Base-by-base conservation (phyloP, 2,888 invertebrate genomes). In the Tillus elongatus region DNA sequence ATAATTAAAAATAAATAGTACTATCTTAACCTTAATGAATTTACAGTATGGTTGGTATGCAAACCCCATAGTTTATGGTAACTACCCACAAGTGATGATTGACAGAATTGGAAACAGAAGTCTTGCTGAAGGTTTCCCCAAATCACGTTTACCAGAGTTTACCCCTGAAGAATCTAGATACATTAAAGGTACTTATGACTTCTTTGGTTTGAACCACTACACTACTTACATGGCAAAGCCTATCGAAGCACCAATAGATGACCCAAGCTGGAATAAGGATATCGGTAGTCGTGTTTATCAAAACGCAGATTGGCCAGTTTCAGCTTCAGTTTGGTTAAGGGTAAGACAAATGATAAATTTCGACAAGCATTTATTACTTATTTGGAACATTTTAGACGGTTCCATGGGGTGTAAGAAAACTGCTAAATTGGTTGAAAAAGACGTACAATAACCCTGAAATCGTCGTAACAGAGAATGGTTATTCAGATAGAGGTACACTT, bases 141-240 rank as follows among this genome's bases (percentile, higher is more conserved):
- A n/a, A 19, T 79, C 82, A 1, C 71, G 81, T 6, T 65, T 83
- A 2, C 81, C 82, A 0, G 54, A 52, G 39, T 79, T 82, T 52
- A 76, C 75, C 1, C 27, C 52, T 0, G 67, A 74, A 13, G 81
- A 84, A 65, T 66, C 80, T 4, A 56, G 63, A 6, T 64, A 67
- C 36, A 72, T 85, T 13, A 64, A 60, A 19, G 77, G 72, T 0
- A 75, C 82, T 1, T 69, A 71, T 1, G 86, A 89, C 56, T 84
- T 79, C 60, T 67, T 87, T 34, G 84, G 82, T 1, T 57, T 87
- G 10, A 88, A 88, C 57, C 74, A 79, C 39, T 89, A 88, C 56
- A 78, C 82, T 1, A 70, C 77, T 0, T 63, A n/a, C n/a, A n/a
- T n/a, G n/a, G n/a, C n/a, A n/a, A n/a, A n/a, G n/a, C n/a, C n/a